These are phyloP conservation scores for Tupiocoris notatus DNA, from an alignment of 2,888 invertebrate genomes.

Conservation along the genomic window DNA sequence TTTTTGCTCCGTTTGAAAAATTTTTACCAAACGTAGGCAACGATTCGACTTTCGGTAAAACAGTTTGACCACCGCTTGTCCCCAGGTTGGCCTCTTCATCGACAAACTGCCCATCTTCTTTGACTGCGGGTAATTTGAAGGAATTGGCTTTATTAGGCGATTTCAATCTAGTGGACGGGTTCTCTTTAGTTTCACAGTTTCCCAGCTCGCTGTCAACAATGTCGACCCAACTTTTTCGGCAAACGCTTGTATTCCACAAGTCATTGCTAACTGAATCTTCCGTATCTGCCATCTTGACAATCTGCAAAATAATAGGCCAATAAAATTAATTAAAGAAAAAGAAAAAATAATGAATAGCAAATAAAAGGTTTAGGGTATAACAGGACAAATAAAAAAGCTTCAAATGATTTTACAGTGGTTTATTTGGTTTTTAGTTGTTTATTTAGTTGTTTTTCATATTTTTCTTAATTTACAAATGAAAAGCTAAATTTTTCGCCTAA, in stretches of 20 bases:
- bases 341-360: not conserved
- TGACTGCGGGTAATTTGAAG: not conserved
- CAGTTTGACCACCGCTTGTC: not conserved
- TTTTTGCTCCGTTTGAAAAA: not conserved
- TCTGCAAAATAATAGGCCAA: slow-evolving; percentile 2
- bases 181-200: slow-evolving; percentile 46
- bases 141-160: not conserved
- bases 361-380: not conserved
- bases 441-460: too few species aligned
- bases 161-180: not conserved
- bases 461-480: too few species aligned
- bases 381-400: too few species aligned
- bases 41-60: slow-evolving; percentile 8
- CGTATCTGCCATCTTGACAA: slow-evolving; percentile 25
- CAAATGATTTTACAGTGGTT: too few species aligned
- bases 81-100: slow-evolving; percentile 32
- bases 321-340: not conserved
- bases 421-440: too few species aligned
- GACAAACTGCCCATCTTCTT: not conserved
- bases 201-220: too few species aligned
- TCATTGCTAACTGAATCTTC: slow-evolving; percentile 29
- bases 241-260: slow-evolving; percentile 53
- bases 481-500: too few species aligned
- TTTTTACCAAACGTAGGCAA: slow-evolving; percentile 24
- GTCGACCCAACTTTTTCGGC: slow-evolving; percentile 49